Evolutionary conservation across 2,113 vertebrate species (phyloP), one percentile per base, ranked within the genome.

Genomic region (Trinectes maculatus): DNA sequence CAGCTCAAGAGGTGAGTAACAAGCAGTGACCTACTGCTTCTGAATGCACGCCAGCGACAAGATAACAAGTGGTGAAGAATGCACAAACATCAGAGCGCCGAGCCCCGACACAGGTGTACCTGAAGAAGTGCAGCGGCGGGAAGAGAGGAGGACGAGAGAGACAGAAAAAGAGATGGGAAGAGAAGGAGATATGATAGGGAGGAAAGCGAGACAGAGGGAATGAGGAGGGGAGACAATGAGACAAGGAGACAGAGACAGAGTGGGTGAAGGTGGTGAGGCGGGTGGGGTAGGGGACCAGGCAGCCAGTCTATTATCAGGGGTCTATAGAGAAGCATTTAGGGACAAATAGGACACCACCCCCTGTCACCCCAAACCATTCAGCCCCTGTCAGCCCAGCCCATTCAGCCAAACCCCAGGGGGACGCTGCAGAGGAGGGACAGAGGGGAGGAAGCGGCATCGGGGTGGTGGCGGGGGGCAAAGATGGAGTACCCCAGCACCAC

Each of bases 251-350:
- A 88, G 89, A 91, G 89, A 88, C 87, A 79, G 86, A 89, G 87
- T 87, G 82, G 87, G 73, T 76, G 78, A 86, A 72, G 83, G 81
- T 65, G 75, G 70, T 44, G 59, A 53, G 56, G 63, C 15, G 51
- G 90, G 89, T 73, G 67, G 80, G 91, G 93, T 93, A 92, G 92
- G 93, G 79, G 86, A 83, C 68, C 85, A 93, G 90, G 92, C 93
- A 94, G 93, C 92, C 94, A 95, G 95, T 96, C 95, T 96, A 96
- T 96, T 93, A 93, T 93, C 85, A 90, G 93, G 91, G 94, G 95
- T 92, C 93, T 94, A 94, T 95, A 93, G 93, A 95, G 94, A 95
- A 95, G 93, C 85, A 89, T 93, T 93, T 92, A 92, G 91, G 89
- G 85, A 91, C 87, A 88, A 90, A 91, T 87, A 87, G 89, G 89